Base-by-base conservation (phyloP, 2,888 invertebrate genomes). In the Epistrophe eligans region DNA sequence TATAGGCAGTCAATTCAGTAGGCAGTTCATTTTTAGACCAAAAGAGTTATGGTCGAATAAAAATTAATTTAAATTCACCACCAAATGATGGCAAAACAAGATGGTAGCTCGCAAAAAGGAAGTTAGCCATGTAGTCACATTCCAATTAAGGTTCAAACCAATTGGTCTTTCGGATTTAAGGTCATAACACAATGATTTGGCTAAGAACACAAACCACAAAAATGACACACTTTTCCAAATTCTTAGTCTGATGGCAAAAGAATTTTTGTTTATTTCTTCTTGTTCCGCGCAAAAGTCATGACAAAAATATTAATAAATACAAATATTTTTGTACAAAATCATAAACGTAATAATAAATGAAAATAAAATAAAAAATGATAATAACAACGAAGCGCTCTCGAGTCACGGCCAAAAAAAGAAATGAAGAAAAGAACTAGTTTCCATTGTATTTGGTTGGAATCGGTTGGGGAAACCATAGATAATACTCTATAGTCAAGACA, bases 211-310 rank as follows among this genome's bases (percentile, higher is more conserved):
- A 77, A 77, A 55, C n/a, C 58, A 35, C 19, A 40, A 74, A 77
- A 77, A n/a, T 87, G 87, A 83, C 87, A 82, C 50, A 87, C 87
- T 87, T 87, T 82, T 77, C 57, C 57, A 55, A 40, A 70, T 24
- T 64, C 58, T 67, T 40, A 70, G 40, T 64, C 64, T 67, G 40
- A 40, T 40, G 58, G 66, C 60, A 52, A 67, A 77, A 74, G 74
- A 79, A 72, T 83, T 83, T 45, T 58, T 40, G 50, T 32, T 66
- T 1, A 24, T n/a, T n/a, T 50, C 15, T 8, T 17, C 38, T 19
- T 40, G 1, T 28, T 43, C 35, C 9, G 4, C 55, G 10, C 55
- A 9, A 8, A 32, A 32, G 45, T n/a, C 19, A 87, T 87, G 87
- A 79, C 83, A 72, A 79, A 43, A 87, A 72, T 87, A 76, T 76